These are phyloP conservation scores for Cerceris ruficornis DNA, from an alignment of 2,888 invertebrate genomes.

Conservation along the genomic window DNA sequence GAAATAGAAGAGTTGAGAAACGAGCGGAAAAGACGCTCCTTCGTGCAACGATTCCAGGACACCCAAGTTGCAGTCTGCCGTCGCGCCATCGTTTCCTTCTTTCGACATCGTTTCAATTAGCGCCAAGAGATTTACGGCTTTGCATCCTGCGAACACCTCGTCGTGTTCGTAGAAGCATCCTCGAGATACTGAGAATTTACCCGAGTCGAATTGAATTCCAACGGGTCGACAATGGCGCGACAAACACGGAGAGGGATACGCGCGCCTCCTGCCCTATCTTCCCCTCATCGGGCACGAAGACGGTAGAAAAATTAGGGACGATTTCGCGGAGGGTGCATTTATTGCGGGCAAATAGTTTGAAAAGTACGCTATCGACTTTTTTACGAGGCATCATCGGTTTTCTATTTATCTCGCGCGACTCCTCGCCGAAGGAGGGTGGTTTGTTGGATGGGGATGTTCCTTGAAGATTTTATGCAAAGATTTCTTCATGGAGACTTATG, in stretches of 20 bases:
- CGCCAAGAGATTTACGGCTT: conserved; percentile 65
- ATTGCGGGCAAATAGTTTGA: conserved; percentile 16
- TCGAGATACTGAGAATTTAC: conserved; percentile 56
- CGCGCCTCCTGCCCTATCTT: conserved; percentile 29
- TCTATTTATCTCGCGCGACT: background rate
- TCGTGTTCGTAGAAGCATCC: conserved; percentile 34
- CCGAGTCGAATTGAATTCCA: conserved; percentile 60
- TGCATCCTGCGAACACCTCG: conserved; percentile 63
- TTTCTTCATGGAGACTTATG: background rate
- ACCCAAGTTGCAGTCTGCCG: conserved; percentile 15
- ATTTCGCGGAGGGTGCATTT: conserved; percentile 28
- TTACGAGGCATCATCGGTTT: background rate
- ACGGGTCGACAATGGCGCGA: conserved; percentile 45
- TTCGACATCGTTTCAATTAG: conserved; percentile 69
- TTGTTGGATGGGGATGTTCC: background rate
- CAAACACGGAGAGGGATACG: conserved; percentile 30
- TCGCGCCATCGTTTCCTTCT: conserved; percentile 52
- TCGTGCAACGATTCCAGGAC: conserved; percentile 19
- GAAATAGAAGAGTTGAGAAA: conserved; percentile 14
- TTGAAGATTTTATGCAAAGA: background rate
- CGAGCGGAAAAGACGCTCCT: conserved; percentile 25
- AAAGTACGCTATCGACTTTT: background rate
- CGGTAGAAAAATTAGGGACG: conserved; percentile 42
- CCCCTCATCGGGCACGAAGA: conserved; percentile 32
- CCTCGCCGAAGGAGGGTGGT: too few relatives aligned